Evolutionary conservation across 2,797 vertebrate genomes (phyloP), one percentile per base, ranked within the genome.

Genomic region (Tenualosa ilisha): DNA sequence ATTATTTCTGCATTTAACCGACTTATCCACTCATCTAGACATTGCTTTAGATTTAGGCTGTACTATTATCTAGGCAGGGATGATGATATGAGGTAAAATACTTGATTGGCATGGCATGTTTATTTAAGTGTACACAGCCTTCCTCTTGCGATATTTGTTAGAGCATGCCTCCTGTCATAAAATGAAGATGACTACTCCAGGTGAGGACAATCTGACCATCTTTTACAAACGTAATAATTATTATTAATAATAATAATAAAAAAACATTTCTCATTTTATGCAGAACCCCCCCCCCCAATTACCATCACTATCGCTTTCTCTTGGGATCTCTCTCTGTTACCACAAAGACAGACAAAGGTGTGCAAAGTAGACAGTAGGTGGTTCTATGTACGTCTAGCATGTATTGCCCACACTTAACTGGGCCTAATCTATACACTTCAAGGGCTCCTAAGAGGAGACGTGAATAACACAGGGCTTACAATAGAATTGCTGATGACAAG

Each of bases 401-500:
- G 17, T 22, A 20, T 79, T 46, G 22, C 72, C 72, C 26, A 46
- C 72, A 40, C 40, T 20, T 79, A 17, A 22, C 9, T 46, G 7
- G 40, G 20, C 6, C 72, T 43, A 20, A 22, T 15, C 40, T 46
- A 43, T 46, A 79, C 40, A 46, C 37, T 46, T 37, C 40, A 37
- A 72, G 65, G 26, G 26, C 3, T 37, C 2, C 8, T 22, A 3
- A 13, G 15, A 22, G 17, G 37, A 43, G 15, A 79, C 13, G 26
- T 79, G 37, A 79, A 79, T 79, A 79, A 31, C 72, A 43, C 72
- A 43, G 68, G 40, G 12, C 68, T 43, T 46, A 79, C 37, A 79
- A 43, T 79, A 79, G 72, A 79, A 46, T 17, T 79, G 59, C 22
- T 46, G 72, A 79, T 79, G 72, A 46, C 43, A 79, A 46, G 37